Evolutionary conservation across 1,140 invertebrate genomes (phyloP), one percentile per base, ranked within the genome.

Genomic region (Aphaenogaster ashmeadi): DNA sequence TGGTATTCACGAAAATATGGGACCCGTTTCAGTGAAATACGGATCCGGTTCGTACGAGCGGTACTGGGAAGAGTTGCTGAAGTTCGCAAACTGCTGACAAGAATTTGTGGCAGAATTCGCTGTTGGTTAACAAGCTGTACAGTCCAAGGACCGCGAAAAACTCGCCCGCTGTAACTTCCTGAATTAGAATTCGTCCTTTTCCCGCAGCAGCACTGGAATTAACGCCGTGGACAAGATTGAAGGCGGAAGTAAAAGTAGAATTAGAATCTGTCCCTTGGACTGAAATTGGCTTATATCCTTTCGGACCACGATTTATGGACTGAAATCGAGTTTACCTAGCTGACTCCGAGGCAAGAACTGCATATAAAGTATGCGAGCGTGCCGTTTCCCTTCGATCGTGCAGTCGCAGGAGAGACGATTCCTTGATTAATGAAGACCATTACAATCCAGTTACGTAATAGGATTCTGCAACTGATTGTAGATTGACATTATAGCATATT

Each of bases 211-310:
- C 11, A 47, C 27, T 36, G 67, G 67, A 84, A 84, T 84, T 84
- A 84, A 75, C 54, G 69, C 27, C 33, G 69, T 13, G n/a, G 33
- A 60, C 69, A 47, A 60, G 69, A 84, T 74, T 84, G 69, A 75
- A 74, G 56, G 69, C 47, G 80, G 27, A 81, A 75, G 69, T 84
- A 58, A 74, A 75, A 75, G 69, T 84, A 47, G 80, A 62, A 84
- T 84, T 50, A 74, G 69, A 81, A 71, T 71, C 52, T 56, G 38
- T 15, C 21, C 33, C 21, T 13, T 36, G 27, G 38, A 62, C 80
- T 74, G n/a, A 84, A 75, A 84, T 74, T 84, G 80, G 69, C 80
- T 84, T 84, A 84, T 75, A 62, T 60, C 54, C 41, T 47, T 13
- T 47, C 69, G 27, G 41, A 5, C 36, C 50, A 15, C 67, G 67